Evolutionary conservation across 2,888 invertebrate species (phyloP).

Genomic region (Elmis aenea): DNA sequence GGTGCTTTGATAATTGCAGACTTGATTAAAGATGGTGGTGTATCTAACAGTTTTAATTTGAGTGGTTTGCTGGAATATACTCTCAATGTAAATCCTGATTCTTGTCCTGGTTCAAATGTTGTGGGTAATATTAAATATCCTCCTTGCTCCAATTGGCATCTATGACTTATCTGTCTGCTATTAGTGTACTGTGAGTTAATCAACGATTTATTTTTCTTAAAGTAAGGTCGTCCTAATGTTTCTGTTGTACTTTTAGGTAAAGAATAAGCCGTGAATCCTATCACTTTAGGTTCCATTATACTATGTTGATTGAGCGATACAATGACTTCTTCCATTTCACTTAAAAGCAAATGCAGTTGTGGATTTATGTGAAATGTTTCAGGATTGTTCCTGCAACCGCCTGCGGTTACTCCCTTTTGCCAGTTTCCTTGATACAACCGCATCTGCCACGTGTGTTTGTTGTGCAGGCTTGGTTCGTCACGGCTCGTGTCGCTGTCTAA

Average conservation of each 20-base stretch:
- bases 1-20: slow-evolving; percentile 74
- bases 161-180: slow-evolving; percentile 70
- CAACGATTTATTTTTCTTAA: slow-evolving; percentile 79
- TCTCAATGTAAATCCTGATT: slow-evolving; percentile 81
- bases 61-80: slow-evolving; percentile 74
- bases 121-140: slow-evolving; percentile 83
- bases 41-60: slow-evolving; percentile 69
- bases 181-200: slow-evolving; percentile 90
- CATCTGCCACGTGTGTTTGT: slow-evolving; percentile 82
- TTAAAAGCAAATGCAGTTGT: slow-evolving; percentile 73
- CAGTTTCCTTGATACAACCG: slow-evolving; percentile 81
- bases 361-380: slow-evolving; percentile 93
- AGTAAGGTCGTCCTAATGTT: slow-evolving; percentile 73
- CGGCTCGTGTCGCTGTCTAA: slow-evolving; percentile 81
- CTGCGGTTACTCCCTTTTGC: slow-evolving; percentile 82
- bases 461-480: slow-evolving; percentile 74
- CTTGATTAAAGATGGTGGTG: slow-evolving; percentile 63
- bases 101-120: slow-evolving; percentile 86
- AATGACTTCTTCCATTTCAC: slow-evolving; percentile 76
- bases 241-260: slow-evolving; percentile 66
- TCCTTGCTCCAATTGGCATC: slow-evolving; percentile 71
- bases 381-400: slow-evolving; percentile 85
- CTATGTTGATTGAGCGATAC: slow-evolving; percentile 84
- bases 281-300: slow-evolving; percentile 88
- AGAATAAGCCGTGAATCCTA: slow-evolving; percentile 84